Conservation (phyloP, 2,113 vertebrate species). For the Condylura cristata region DNA sequence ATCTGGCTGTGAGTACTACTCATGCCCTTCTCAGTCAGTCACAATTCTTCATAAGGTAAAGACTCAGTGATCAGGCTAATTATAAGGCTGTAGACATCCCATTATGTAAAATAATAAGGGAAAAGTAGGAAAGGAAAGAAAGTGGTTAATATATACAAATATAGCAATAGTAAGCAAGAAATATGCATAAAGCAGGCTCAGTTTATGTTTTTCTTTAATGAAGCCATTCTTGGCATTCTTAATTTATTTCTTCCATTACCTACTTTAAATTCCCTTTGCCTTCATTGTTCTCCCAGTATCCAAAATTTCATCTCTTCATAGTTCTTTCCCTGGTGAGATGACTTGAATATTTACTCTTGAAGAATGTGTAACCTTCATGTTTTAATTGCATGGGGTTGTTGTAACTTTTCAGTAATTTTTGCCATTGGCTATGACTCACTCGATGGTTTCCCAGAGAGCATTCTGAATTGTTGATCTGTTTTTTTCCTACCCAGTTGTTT, state of each 20-base stretch:
- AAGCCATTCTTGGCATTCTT: neutral
- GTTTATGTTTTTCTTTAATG: neutral
- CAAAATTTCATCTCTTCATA: neutral
- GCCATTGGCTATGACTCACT: neutral
- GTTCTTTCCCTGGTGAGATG: neutral
- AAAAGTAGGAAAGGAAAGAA: neutral
- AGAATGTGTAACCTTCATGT: neutral
- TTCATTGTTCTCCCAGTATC: neutral
- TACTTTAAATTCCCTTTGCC: neutral
- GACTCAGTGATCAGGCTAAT: neutral
- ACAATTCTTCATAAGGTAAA: neutral
- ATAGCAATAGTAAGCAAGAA: neutral
- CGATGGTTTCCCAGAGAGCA: neutral
- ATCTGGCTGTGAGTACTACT: neutral
- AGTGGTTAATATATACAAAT: neutral
- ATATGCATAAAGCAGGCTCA: neutral
- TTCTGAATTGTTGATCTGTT: neutral
- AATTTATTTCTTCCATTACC: neutral
- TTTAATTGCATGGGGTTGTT: neutral
- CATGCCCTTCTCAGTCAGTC: neutral
- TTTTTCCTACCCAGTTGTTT: neutral
- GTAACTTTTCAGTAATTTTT: neutral
- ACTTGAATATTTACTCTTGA: neutral
- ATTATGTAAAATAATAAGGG: neutral
- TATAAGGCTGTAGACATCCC: neutral